Percentiles rank a stretch among this genome's conserved stretches.
Conservation (phyloP, 1,140 invertebrate species). For the Plutomurus gul region DNA sequence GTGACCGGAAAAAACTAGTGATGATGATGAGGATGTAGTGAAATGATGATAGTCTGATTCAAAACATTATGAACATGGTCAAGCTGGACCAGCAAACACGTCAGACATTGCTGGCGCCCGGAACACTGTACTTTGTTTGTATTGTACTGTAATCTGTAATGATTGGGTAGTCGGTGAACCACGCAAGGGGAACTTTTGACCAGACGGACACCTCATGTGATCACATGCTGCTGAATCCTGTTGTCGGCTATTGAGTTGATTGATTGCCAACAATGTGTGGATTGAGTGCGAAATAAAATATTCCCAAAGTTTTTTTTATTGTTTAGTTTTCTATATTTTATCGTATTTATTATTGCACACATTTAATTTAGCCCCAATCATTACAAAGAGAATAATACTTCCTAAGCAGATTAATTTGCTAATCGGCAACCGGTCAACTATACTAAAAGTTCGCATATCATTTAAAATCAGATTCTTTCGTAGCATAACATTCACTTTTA, state of each 20-base stretch:
- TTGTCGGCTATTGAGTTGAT: slow-evolving; percentile 26
- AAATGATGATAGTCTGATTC: slow-evolving; percentile 25
- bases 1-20: slow-evolving; percentile 27
- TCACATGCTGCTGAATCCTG: slow-evolving; percentile 28
- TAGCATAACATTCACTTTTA: too few relatives aligned
- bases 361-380: too few relatives aligned
- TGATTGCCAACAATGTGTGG: slow-evolving; percentile 21
- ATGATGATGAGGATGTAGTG: slow-evolving; percentile 28
- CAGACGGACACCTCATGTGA: slow-evolving; percentile 24
- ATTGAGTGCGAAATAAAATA: slow-evolving; percentile 30
- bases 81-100: slow-evolving; percentile 4
- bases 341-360: too few relatives aligned
- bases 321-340: too few relatives aligned
- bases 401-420: too few relatives aligned
- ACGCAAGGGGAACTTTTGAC: slow-evolving; percentile 16
- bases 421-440: too few relatives aligned
- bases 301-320: slow-evolving; percentile 20
- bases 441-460: too few relatives aligned
- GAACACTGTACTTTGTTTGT: slow-evolving; percentile 12
- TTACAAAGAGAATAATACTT: too few relatives aligned
- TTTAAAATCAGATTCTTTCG: too few relatives aligned
- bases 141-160: slow-evolving; percentile 28
- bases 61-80: slow-evolving; percentile 28
- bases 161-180: slow-evolving; percentile 25
- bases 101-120: slow-evolving; percentile 8